phyloP scores from a whole-genome alignment of 1,140 invertebrate species.

The Belonocnema kinseyi region DNA sequence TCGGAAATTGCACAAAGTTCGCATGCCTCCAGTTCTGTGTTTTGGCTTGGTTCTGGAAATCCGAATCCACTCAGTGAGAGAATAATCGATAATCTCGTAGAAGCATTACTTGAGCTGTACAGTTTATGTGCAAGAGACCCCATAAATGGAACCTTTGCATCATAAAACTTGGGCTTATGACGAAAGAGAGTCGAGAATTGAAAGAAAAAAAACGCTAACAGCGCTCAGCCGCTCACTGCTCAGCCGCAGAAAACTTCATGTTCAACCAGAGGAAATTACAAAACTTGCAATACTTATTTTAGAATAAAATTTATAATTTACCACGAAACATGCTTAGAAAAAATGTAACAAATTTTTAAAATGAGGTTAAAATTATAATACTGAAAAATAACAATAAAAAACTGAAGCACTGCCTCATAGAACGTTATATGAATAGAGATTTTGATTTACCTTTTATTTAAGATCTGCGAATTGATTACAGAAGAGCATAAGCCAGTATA shows the following conservation, averaged over 20 bases:
- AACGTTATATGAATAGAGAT: too few species aligned
- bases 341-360: too few species aligned
- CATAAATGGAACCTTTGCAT: conserved; percentile 10
- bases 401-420: too few species aligned
- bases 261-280: background rate
- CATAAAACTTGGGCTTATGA: conserved; percentile 24
- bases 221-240: background rate
- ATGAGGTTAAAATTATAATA: too few species aligned
- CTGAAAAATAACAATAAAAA: too few species aligned
- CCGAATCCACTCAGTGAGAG: background rate
- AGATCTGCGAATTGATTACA: too few species aligned
- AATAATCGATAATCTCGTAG: conserved; percentile 24
- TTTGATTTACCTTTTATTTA: too few species aligned
- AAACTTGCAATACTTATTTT: too few species aligned
- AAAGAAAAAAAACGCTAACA: conserved; percentile 13
- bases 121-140: background rate
- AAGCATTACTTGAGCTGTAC: background rate
- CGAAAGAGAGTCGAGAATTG: background rate
- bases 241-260: background rate
- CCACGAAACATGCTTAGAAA: too few species aligned
- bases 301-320: too few species aligned
- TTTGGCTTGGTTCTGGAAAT: conserved; percentile 1
- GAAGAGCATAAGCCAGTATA: too few species aligned
- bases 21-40: conserved; percentile 1
- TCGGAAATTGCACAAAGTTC: background rate